Evolutionary conservation across 2,888 invertebrate genomes (phyloP).

Genomic region (Lapara coniferarum): DNA sequence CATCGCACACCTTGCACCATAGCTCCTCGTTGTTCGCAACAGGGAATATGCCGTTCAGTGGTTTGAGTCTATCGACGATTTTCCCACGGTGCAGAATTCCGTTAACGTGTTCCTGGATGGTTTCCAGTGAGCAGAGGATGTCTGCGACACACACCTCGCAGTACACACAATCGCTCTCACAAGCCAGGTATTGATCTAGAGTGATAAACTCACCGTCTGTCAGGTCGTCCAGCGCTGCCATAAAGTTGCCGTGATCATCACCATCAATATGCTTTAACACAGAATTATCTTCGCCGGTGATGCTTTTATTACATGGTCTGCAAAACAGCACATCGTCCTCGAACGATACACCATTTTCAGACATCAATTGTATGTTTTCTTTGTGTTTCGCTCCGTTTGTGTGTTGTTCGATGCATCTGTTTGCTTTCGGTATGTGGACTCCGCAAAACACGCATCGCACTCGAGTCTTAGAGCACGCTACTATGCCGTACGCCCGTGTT

Average conservation of each 20-base stretch:
- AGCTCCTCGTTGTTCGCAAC: conserved; percentile 54
- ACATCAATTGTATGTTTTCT: conserved; percentile 61
- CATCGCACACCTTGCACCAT: conserved; percentile 65
- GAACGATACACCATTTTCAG: conserved; percentile 59
- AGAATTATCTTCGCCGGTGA: conserved; percentile 54
- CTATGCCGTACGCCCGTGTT: conserved; percentile 57
- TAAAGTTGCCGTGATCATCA: conserved; percentile 63
- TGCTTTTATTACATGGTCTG: conserved; percentile 55
- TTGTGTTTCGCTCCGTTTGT: conserved; percentile 64
- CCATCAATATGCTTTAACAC: conserved; percentile 56
- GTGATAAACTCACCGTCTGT: conserved; percentile 63
- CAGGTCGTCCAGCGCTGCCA: conserved; percentile 61
- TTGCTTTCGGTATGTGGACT: conserved; percentile 65
- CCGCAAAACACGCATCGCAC: conserved; percentile 68
- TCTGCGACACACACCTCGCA: conserved; percentile 59
- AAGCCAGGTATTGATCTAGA: conserved; percentile 55
- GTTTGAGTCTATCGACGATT: conserved; percentile 58
- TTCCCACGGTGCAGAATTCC: conserved; percentile 55
- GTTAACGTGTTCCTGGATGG: conserved; percentile 62
- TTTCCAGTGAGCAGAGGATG: conserved; percentile 52
- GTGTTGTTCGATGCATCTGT: conserved; percentile 69
- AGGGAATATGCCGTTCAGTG: conserved; percentile 59
- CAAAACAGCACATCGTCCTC: conserved; percentile 54
- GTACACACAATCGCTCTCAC: conserved; percentile 55
- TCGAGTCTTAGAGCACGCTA: conserved; percentile 61